Evolutionary conservation across 2,113 vertebrate genomes (phyloP).

Genomic region (Mesembrinibis cayennensis): DNA sequence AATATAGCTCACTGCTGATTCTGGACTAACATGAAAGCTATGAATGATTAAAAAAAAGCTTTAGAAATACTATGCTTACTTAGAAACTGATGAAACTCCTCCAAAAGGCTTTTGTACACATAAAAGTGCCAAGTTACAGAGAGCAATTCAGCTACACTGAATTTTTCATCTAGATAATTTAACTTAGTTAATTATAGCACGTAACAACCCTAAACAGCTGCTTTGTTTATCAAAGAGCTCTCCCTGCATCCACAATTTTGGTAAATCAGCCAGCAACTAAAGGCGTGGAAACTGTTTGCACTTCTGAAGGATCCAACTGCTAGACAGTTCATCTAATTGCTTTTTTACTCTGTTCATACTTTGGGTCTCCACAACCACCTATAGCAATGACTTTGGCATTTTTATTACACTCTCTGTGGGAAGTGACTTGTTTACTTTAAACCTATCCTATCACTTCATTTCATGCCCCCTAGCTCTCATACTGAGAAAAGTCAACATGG

Average conservation of each 20-base stretch:
- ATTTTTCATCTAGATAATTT: background rate
- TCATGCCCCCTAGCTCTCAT: background rate
- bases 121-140: background rate
- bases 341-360: background rate
- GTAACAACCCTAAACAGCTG: background rate
- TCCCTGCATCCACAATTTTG: background rate
- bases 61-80: background rate
- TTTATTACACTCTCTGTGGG: background rate
- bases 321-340: background rate
- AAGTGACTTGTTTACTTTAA: background rate
- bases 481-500: background rate
- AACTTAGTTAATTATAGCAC: background rate
- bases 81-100: background rate
- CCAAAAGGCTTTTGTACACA: background rate
- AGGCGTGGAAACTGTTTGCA: background rate
- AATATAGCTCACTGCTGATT: background rate
- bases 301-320: background rate
- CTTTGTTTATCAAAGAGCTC: background rate
- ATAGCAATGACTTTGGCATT: background rate
- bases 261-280: background rate
- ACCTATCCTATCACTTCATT: background rate
- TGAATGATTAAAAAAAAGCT: background rate
- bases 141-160: background rate
- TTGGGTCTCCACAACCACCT: background rate
- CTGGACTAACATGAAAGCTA: background rate